Evolutionary conservation across 2,797 vertebrate genomes (phyloP).

Genomic region (Liparis tanakae): DNA sequence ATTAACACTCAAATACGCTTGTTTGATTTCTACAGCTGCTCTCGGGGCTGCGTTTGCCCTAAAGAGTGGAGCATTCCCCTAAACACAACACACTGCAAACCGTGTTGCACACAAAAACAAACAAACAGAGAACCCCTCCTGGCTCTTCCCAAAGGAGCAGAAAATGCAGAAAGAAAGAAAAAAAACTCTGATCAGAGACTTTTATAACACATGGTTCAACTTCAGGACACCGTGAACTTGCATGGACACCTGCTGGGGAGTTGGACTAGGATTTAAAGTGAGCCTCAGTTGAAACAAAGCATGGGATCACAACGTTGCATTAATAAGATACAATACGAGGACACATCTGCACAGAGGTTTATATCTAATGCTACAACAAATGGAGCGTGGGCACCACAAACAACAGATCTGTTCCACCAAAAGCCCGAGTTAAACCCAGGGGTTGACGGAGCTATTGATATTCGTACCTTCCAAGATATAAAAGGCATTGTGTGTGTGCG

Average conservation of each 20-base stretch:
- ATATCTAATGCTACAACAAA: conserved; percentile 57
- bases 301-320: conserved; percentile 39
- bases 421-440: conserved; percentile 36
- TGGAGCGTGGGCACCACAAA: conserved; percentile 50
- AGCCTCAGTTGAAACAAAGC: conserved; percentile 43
- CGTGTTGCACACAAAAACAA: conserved; percentile 26
- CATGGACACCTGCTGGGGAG: conserved; percentile 18
- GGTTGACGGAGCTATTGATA: conserved; percentile 48
- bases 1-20: neutral
- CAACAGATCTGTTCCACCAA: conserved; percentile 46
- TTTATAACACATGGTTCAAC: conserved; percentile 8
- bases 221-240: conserved; percentile 15
- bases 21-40: conserved; percentile 13
- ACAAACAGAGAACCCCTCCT: conserved; percentile 7
- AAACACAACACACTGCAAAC: conserved; percentile 14
- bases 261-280: conserved; percentile 14
- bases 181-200: conserved; percentile 10
- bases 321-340: conserved; percentile 46
- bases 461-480: conserved; percentile 44
- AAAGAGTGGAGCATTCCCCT: conserved; percentile 1
- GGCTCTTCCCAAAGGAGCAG: conserved; percentile 8
- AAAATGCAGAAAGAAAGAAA: neutral
- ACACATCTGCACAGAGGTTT: conserved; percentile 49
- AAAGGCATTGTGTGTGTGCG: conserved; percentile 19
- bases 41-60: neutral